Percentiles rank a stretch among this genome's conserved stretches.
Evolutionary conservation across 2,888 invertebrate species (phyloP).

Genomic region (Pseudanteris insignis): DNA sequence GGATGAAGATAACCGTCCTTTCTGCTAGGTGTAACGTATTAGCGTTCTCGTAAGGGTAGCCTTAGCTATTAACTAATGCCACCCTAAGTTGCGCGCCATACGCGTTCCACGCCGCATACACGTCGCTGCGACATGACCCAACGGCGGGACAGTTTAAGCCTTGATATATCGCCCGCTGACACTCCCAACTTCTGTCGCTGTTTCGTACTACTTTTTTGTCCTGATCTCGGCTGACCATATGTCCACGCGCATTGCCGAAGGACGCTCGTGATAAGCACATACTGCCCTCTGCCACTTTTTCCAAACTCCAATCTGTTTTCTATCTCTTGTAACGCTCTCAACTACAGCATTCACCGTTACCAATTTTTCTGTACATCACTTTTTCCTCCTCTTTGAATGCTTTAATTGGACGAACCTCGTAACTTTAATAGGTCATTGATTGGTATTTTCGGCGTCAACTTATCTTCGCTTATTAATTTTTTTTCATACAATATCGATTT

Average conservation of each 20-base stretch:
- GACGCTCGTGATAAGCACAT: constrained; percentile 39
- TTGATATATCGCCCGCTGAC: constrained; percentile 66
- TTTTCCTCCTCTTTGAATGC: neutral
- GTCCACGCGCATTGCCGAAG: constrained; percentile 45
- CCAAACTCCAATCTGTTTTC: no score
- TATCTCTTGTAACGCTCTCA: no score
- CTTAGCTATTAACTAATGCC: constrained; percentile 65
- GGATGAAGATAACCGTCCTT: constrained; percentile 36
- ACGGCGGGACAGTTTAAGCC: constrained; percentile 65
- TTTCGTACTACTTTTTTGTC: constrained; percentile 62
- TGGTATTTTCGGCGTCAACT: no score
- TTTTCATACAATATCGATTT: no score
- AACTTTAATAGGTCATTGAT: neutral
- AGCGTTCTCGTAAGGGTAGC: constrained; percentile 55
- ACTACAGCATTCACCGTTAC: no score
- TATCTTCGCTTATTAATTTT: no score
- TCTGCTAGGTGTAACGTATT: constrained; percentile 56
- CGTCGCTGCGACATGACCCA: constrained; percentile 54
- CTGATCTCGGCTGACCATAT: constrained; percentile 48
- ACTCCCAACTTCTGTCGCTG: constrained; percentile 67
- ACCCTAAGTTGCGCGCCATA: constrained; percentile 55
- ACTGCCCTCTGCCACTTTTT: constrained; percentile 36
- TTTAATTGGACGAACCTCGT: no score
- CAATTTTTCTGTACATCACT: constrained; percentile 33
- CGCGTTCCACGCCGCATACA: constrained; percentile 52